phyloP scores from a whole-genome alignment of 2,113 vertebrate genomes.

The Empidonax alnorum region DNA sequence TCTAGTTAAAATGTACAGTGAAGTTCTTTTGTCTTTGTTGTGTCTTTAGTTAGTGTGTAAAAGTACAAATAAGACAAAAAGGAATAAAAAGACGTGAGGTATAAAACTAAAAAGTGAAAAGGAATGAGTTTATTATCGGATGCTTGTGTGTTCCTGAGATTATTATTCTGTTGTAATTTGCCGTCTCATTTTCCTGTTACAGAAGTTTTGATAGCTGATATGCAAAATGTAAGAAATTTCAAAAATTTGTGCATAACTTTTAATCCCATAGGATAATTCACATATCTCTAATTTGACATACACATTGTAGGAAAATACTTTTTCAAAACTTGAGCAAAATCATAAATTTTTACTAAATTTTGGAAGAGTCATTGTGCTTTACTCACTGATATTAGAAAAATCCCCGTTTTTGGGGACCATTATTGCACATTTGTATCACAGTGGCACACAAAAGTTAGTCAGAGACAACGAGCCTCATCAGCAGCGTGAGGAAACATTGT shows the following conservation, averaged over 20 bases:
- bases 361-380: not conserved
- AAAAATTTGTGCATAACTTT: not conserved
- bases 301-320: not conserved
- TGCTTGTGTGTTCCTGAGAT: not conserved
- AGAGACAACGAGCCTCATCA: not conserved
- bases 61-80: not conserved
- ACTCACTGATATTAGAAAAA: not conserved
- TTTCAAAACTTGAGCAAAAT: not conserved
- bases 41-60: not conserved
- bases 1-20: not conserved
- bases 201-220: not conserved
- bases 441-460: not conserved
- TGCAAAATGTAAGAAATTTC: not conserved
- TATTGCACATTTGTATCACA: not conserved
- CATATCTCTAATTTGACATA: not conserved
- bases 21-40: not conserved
- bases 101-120: not conserved
- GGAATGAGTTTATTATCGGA: not conserved
- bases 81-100: not conserved
- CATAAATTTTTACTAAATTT: not conserved
- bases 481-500: not conserved
- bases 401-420: not conserved
- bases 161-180: not conserved
- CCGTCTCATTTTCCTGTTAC: not conserved
- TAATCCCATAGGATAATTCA: not conserved